Percentiles rank a stretch among this genome's conserved stretches.
phyloP scores from a whole-genome alignment of 1,140 invertebrate genomes.

The Drosophila mayri region DNA sequence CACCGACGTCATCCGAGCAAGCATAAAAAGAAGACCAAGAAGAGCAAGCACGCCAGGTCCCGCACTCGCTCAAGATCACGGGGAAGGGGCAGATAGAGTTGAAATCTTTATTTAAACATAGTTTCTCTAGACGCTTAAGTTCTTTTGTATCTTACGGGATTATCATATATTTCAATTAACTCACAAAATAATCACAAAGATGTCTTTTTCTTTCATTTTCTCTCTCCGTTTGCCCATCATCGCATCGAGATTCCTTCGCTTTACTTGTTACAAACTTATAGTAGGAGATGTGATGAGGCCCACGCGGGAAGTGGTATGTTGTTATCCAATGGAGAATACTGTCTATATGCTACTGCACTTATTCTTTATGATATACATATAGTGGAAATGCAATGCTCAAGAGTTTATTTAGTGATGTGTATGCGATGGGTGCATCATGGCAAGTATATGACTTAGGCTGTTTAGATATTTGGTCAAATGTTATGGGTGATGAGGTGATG shows the following conservation, averaged over 20 bases:
- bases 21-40: constrained; percentile 83
- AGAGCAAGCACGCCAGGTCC: constrained; percentile 76
- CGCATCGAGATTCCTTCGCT: constrained; percentile 22
- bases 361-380: constrained; percentile 50
- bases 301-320: constrained; percentile 10
- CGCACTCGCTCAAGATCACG: constrained; percentile 73
- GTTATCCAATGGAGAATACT: constrained; percentile 47
- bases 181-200: constrained; percentile 79
- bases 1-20: constrained; percentile 54
- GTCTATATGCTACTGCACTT: constrained; percentile 42
- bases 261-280: constrained; percentile 40
- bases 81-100: constrained; percentile 60
- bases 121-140: constrained; percentile 59
- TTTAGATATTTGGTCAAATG: constrained; percentile 66
- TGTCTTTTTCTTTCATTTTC: constrained; percentile 59
- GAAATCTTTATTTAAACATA: constrained; percentile 75
- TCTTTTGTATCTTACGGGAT: constrained; percentile 63
- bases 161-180: constrained; percentile 78
- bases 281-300: constrained; percentile 23
- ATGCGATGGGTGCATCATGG: constrained; percentile 50
- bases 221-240: constrained; percentile 21
- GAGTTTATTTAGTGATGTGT: constrained; percentile 13
- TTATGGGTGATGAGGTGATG: constrained; percentile 25
- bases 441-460: constrained; percentile 68
- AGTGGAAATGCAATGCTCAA: constrained; percentile 29